Percentiles rank a stretch among this genome's conserved stretches.
Conservation (phyloP, 2,113 vertebrate genomes). For the Hippocampus comes region DNA sequence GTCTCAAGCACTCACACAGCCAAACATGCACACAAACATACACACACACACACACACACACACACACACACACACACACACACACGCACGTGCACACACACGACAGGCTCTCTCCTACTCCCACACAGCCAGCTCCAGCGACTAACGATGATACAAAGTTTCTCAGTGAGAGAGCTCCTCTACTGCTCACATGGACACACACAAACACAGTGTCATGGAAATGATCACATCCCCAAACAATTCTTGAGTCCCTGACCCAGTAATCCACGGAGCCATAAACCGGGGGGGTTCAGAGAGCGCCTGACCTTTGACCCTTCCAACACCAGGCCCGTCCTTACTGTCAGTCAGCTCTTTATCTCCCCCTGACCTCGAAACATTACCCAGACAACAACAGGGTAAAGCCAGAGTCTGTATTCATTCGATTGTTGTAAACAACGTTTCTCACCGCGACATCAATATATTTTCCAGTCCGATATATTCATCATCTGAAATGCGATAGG, state of each 20-base stretch:
- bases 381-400: slow-evolving; percentile 43
- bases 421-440: slow-evolving; percentile 33
- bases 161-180: slow-evolving; percentile 24
- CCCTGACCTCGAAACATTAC: slow-evolving; percentile 56
- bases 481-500: neutral
- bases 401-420: slow-evolving; percentile 36
- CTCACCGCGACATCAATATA: slow-evolving; percentile 47
- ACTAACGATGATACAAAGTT: slow-evolving; percentile 43
- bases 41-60: slow-evolving; percentile 29
- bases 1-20: slow-evolving; percentile 49
- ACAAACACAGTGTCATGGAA: slow-evolving; percentile 61
- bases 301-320: slow-evolving; percentile 59
- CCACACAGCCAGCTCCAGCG: slow-evolving; percentile 41
- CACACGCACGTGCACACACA: slow-evolving; percentile 34
- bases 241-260: slow-evolving; percentile 61
- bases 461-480: neutral
- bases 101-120: slow-evolving; percentile 17
- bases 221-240: slow-evolving; percentile 65
- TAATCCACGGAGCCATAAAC: slow-evolving; percentile 56
- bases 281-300: slow-evolving; percentile 42
- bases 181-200: slow-evolving; percentile 40
- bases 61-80: slow-evolving; percentile 30
- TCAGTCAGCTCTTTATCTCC: slow-evolving; percentile 64
- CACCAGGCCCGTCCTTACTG: slow-evolving; percentile 66
- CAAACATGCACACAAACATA: slow-evolving; percentile 15